Conservation (phyloP, 2,797 vertebrate species). For the Aulostomus chinensis region DNA sequence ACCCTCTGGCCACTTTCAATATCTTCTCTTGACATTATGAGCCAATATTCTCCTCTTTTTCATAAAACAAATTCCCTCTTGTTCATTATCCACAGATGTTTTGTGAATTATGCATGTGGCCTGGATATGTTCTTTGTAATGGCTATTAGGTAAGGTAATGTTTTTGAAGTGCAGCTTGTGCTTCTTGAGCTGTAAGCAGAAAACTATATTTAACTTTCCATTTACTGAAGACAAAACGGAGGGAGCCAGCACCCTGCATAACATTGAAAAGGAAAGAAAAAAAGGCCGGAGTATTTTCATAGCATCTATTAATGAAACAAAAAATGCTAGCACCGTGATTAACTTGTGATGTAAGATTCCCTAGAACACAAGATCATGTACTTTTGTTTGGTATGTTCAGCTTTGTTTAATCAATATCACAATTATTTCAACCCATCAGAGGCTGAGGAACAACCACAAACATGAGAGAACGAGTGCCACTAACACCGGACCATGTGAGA, state of each 20-base stretch:
- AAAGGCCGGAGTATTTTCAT: constrained; percentile 18
- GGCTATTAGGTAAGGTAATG: constrained; percentile 35
- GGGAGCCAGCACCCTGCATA: constrained; percentile 29
- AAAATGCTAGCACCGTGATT: not conserved
- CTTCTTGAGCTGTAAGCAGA: constrained; percentile 39
- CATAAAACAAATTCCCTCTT: not conserved
- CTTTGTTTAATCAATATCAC: too few species aligned
- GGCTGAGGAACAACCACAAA: too few species aligned
- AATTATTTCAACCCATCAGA: too few species aligned
- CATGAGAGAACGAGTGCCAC: too few species aligned
- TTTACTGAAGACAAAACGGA: constrained; percentile 47
- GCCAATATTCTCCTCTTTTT: constrained; percentile 9
- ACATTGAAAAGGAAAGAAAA: constrained; percentile 27
- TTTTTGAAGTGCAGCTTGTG: constrained; percentile 32
- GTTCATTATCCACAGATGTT: constrained; percentile 11
- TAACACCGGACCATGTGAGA: not conserved
- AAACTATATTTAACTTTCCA: constrained; percentile 64
- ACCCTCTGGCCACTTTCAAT: constrained; percentile 10
- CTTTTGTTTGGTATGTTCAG: too few species aligned
- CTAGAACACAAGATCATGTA: too few species aligned
- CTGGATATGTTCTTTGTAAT: constrained; percentile 37
- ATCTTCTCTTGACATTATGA: constrained; percentile 34
- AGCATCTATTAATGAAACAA: constrained; percentile 11
- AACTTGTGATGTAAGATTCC: too few species aligned
- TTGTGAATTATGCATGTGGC: constrained; percentile 46